phyloP scores from a whole-genome alignment of 2,888 invertebrate species.

The Lamellibrachia satsuma region DNA sequence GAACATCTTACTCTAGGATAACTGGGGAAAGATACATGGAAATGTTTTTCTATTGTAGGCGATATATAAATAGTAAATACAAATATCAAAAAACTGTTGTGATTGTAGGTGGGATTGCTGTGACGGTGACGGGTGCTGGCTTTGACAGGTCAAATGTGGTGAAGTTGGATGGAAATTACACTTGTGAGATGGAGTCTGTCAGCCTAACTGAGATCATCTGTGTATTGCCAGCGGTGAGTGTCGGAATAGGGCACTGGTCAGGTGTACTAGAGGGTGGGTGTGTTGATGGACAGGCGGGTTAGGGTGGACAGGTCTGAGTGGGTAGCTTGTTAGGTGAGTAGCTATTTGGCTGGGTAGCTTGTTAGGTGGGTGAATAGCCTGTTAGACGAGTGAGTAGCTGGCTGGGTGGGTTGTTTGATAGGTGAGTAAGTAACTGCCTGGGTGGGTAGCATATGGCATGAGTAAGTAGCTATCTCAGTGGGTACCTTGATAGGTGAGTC shows the following conservation, averaged over 20 bases:
- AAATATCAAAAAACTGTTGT: neutral
- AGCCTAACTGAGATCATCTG: neutral
- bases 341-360: too few relatives aligned
- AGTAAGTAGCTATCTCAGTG: too few relatives aligned
- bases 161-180: neutral
- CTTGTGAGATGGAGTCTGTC: neutral
- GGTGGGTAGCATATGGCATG: neutral
- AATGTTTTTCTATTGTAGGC: neutral
- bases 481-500: too few relatives aligned
- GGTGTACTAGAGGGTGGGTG: neutral
- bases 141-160: constrained; percentile 26
- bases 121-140: constrained; percentile 36
- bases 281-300: too few relatives aligned
- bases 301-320: too few relatives aligned
- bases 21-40: neutral
- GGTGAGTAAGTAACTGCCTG: neutral
- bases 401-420: too few relatives aligned
- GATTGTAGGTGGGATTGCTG: constrained; percentile 23
- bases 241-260: neutral
- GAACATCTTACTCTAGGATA: neutral
- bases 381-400: too few relatives aligned
- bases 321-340: too few relatives aligned
- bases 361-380: too few relatives aligned
- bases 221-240: neutral
- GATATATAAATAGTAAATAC: neutral